These are phyloP conservation scores for Thyatira batis DNA, from an alignment of 2,888 invertebrate species.

Conservation along the genomic window DNA sequence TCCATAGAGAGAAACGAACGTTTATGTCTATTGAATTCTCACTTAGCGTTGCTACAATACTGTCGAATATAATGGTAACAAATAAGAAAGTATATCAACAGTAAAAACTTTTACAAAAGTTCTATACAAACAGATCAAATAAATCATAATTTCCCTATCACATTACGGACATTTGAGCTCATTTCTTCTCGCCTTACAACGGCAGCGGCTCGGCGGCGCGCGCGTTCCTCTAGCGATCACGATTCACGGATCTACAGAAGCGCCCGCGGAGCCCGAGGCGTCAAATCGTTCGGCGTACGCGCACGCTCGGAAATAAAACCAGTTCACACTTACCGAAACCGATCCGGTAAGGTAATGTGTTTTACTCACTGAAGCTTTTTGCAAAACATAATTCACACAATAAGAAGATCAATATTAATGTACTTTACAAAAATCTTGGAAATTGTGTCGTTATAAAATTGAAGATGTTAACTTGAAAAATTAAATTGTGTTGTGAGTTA, in stretches of 20 bases:
- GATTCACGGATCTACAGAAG: conserved; percentile 54
- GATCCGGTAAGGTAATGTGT: conserved; percentile 10
- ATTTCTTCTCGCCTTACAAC: conserved; percentile 15
- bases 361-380: neutral
- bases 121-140: conserved; percentile 10
- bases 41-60: neutral
- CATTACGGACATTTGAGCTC: conserved; percentile 26
- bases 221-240: conserved; percentile 54
- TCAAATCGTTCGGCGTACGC: conserved; percentile 51
- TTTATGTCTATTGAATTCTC: neutral
- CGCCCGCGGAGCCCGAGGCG: conserved; percentile 49
- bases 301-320: conserved; percentile 36
- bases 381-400: neutral
- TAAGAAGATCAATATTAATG: too few relatives aligned
- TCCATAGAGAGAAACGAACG: neutral
- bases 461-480: too few relatives aligned
- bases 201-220: conserved; percentile 27
- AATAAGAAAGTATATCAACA: conserved; percentile 3
- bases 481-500: too few relatives aligned
- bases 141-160: conserved; percentile 37
- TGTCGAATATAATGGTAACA: neutral
- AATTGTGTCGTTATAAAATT: too few relatives aligned
- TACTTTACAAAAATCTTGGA: too few relatives aligned
- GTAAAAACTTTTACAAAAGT: conserved; percentile 7
- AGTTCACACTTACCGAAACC: conserved; percentile 7